Evolutionary conservation across 2,797 vertebrate species (phyloP).

Genomic region (Coluber constrictor): DNA sequence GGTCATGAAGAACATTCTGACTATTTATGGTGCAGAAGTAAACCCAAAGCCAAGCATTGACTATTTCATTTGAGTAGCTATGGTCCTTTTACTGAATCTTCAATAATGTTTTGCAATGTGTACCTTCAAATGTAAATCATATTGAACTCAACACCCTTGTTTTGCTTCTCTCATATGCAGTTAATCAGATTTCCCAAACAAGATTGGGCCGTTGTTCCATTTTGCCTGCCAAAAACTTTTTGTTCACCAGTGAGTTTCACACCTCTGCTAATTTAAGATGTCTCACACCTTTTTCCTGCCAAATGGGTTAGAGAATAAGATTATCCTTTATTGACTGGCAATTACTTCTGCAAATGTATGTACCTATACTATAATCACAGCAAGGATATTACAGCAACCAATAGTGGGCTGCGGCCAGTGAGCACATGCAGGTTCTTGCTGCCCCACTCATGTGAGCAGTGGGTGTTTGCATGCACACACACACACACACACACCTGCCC

Average conservation of each 20-base stretch:
- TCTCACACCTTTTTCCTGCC: neutral
- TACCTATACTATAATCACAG: neutral
- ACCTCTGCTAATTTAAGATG: neutral
- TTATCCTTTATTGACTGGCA: neutral
- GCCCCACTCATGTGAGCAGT: too few relatives aligned
- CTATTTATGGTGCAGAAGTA: neutral
- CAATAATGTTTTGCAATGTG: neutral
- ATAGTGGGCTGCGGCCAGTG: too few relatives aligned
- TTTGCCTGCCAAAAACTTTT: neutral
- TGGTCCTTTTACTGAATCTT: neutral
- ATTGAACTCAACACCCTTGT: neutral
- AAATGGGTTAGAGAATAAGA: neutral
- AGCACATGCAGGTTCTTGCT: too few relatives aligned
- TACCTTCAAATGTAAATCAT: neutral
- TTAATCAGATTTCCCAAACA: neutral
- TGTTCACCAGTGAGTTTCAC: neutral
- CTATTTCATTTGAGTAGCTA: neutral
- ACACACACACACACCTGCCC: too few relatives aligned
- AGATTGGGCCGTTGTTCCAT: neutral
- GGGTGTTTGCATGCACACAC: too few relatives aligned
- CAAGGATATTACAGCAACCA: neutral
- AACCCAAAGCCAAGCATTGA: too few relatives aligned
- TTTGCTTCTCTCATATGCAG: neutral
- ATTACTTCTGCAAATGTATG: neutral
- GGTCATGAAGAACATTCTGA: neutral